Conservation (phyloP, 2,113 vertebrate species). For the Eudyptes chrysolophus region DNA sequence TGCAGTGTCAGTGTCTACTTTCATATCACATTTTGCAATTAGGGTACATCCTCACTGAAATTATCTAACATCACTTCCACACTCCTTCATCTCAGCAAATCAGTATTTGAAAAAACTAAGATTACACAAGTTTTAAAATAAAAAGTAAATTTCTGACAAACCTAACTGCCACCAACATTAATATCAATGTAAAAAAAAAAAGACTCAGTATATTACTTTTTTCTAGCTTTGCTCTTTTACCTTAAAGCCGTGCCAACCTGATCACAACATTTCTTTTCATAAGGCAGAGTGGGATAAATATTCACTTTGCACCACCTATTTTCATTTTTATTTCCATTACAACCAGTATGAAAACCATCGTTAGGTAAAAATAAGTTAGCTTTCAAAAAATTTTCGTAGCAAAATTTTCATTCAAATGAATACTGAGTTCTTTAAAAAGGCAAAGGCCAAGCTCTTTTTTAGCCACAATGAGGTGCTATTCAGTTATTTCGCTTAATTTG, state of each 20-base stretch:
- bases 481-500: neutral
- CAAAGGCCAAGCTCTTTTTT: neutral
- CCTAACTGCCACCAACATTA: neutral
- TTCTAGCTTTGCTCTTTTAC: neutral
- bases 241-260: neutral
- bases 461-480: conserved; percentile 4
- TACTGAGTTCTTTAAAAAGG: neutral
- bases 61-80: neutral
- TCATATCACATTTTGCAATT: neutral
- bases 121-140: neutral
- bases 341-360: neutral
- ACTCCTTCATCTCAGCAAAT: neutral
- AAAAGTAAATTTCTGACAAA: neutral
- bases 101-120: neutral
- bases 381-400: neutral
- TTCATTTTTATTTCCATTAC: neutral
- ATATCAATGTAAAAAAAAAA: neutral
- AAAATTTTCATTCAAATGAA: neutral
- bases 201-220: neutral
- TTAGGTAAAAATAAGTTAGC: neutral
- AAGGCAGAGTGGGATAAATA: neutral
- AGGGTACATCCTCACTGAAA: neutral
- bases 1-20: neutral
- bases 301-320: neutral
- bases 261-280: neutral